Conservation (phyloP, 2,113 vertebrate species). For the Labrus mixtus region DNA sequence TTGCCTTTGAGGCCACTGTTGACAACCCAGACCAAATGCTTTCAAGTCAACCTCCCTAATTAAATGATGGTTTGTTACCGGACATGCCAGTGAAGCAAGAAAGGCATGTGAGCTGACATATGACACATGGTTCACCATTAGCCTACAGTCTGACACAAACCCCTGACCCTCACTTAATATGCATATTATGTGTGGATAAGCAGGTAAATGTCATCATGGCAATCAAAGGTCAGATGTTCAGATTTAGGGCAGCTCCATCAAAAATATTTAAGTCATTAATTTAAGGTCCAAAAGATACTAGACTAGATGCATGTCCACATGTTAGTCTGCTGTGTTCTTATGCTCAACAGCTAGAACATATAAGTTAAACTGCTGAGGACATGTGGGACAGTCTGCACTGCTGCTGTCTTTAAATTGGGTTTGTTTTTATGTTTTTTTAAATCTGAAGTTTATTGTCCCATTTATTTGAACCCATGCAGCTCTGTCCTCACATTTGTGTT, state of each 20-base stretch:
- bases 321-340: not conserved
- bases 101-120: conserved; percentile 66
- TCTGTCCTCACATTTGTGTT: no score
- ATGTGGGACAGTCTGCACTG: no score
- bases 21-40: conserved; percentile 1
- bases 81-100: conserved; percentile 52
- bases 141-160: conserved; percentile 54
- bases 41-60: conserved; percentile 38
- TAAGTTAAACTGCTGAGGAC: no score
- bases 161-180: conserved; percentile 68
- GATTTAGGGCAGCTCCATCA: conserved; percentile 31
- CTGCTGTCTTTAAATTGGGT: no score
- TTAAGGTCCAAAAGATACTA: conserved; percentile 5
- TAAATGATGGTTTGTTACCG: conserved; percentile 49
- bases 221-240: conserved; percentile 57
- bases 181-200: conserved; percentile 60
- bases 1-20: not conserved
- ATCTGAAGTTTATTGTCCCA: no score
- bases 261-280: conserved; percentile 23
- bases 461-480: no score
- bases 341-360: no score
- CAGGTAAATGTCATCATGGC: conserved; percentile 66
- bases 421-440: no score
- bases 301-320: not conserved
- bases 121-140: conserved; percentile 71